Percentiles rank a stretch among this genome's conserved stretches.
phyloP scores from a whole-genome alignment of 2,888 invertebrate species.

The Lucinisca nassula region DNA sequence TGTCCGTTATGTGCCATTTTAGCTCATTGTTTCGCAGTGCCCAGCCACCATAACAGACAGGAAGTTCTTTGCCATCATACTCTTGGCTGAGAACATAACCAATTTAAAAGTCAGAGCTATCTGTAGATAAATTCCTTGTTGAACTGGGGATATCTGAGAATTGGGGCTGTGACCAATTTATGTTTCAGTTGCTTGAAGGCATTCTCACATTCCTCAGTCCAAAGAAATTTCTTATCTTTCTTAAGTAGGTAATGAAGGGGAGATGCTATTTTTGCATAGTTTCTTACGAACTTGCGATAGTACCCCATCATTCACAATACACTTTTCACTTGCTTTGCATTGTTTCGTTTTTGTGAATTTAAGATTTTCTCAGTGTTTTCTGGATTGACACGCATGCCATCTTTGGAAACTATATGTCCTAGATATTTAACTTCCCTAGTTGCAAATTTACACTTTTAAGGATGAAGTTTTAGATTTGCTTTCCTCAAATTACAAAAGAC shows the following conservation, averaged over 20 bases:
- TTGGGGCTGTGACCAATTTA: constrained; percentile 17
- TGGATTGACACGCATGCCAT: constrained; percentile 37
- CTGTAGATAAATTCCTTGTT: constrained; percentile 46
- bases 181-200: constrained; percentile 33
- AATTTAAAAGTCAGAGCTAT: constrained; percentile 52
- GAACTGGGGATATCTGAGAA: constrained; percentile 57
- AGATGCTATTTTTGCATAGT: constrained; percentile 47
- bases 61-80: constrained; percentile 33
- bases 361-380: constrained; percentile 22
- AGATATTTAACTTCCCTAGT: constrained; percentile 38
- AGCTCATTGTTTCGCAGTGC: constrained; percentile 43
- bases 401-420: constrained; percentile 56
- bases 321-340: constrained; percentile 26
- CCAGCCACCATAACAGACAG: constrained; percentile 61
- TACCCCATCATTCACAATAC: constrained; percentile 40
- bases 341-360: constrained; percentile 6
- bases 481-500: constrained; percentile 45
- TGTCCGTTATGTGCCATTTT: constrained; percentile 60
- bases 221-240: constrained; percentile 40
- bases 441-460: constrained; percentile 56
- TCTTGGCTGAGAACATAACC: constrained; percentile 56
- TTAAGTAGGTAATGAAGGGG: constrained; percentile 40
- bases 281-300: constrained; percentile 45
- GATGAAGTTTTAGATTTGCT: constrained; percentile 53
- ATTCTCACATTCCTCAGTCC: constrained; percentile 38